These are phyloP conservation scores for Astropecten irregularis DNA, from an alignment of 53 echinoderm and acorn worm genomes.

Conservation along the genomic window DNA sequence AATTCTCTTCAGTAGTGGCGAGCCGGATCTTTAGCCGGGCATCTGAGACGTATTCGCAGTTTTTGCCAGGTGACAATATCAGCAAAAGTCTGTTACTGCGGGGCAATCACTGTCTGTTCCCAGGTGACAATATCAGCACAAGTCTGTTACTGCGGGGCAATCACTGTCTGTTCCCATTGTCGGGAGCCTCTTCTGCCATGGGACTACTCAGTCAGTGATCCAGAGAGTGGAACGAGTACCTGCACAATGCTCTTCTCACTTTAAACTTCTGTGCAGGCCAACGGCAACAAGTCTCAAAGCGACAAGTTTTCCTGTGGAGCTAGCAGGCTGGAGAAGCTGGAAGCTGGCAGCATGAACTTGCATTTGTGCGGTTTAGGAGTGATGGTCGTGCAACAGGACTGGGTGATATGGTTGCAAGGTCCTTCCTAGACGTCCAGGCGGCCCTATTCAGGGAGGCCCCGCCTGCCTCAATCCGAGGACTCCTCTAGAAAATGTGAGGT, in stretches of 20 bases:
- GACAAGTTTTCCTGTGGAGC: too few species aligned
- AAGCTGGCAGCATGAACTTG: slow-evolving; percentile 19
- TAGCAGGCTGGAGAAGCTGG: slow-evolving; percentile 45
- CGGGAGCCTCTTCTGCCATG: background rate
- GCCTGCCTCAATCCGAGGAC: slow-evolving; percentile 41
- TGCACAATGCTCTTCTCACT: background rate
- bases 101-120: slow-evolving; percentile 1
- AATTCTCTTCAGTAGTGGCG: background rate
- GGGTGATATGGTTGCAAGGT: slow-evolving; percentile 9
- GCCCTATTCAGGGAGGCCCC: slow-evolving; percentile 14
- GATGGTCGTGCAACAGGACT: background rate
- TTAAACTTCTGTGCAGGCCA: background rate
- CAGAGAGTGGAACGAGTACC: background rate
- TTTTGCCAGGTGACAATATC: background rate
- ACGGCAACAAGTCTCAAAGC: slow-evolving; percentile 5
- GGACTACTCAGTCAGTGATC: background rate
- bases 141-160: slow-evolving; percentile 27
- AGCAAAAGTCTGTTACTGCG: slow-evolving; percentile 10
- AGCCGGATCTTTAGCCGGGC: background rate
- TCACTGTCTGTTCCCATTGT: background rate
- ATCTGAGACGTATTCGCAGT: background rate
- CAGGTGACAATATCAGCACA: background rate
- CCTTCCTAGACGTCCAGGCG: slow-evolving; percentile 27
- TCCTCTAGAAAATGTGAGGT: slow-evolving; percentile 15
- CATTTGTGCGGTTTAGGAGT: slow-evolving; percentile 28